Evolutionary conservation across 2,888 invertebrate genomes (phyloP).

Genomic region (Baronia brevicornis): DNA sequence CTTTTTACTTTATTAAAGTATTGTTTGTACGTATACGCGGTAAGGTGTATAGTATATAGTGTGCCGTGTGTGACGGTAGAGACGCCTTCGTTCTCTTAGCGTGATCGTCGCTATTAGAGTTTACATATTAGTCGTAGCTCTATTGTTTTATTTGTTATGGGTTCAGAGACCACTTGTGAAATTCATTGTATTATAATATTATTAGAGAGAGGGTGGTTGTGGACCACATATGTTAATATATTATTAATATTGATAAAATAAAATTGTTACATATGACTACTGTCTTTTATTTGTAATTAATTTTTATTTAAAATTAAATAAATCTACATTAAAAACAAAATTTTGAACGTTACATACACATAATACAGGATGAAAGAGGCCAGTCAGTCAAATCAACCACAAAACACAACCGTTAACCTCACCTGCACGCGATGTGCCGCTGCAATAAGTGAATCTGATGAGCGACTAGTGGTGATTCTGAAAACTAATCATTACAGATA

Average conservation of each 20-base stretch:
- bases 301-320: too few relatives aligned
- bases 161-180: constrained; percentile 66
- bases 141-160: constrained; percentile 68
- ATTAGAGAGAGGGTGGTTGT: constrained; percentile 68
- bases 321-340: too few relatives aligned
- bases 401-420: too few relatives aligned
- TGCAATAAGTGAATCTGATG: too few relatives aligned
- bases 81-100: constrained; percentile 45
- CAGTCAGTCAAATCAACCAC: too few relatives aligned
- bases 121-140: constrained; percentile 46
- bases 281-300: constrained; percentile 41
- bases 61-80: constrained; percentile 39
- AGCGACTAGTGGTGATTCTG: too few relatives aligned
- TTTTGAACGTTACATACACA: too few relatives aligned
- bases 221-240: constrained; percentile 75
- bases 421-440: too few relatives aligned
- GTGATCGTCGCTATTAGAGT: constrained; percentile 26
- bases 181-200: constrained; percentile 74
- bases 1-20: constrained; percentile 57
- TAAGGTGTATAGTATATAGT: constrained; percentile 28
- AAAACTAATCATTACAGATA: too few relatives aligned
- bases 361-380: too few relatives aligned
- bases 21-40: constrained; percentile 51
- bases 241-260: constrained; percentile 75
- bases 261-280: constrained; percentile 70